Evolutionary conservation across 2,888 invertebrate genomes (phyloP), one percentile per base, ranked within the genome.

Genomic region (Caenorhabditis japonica): DNA sequence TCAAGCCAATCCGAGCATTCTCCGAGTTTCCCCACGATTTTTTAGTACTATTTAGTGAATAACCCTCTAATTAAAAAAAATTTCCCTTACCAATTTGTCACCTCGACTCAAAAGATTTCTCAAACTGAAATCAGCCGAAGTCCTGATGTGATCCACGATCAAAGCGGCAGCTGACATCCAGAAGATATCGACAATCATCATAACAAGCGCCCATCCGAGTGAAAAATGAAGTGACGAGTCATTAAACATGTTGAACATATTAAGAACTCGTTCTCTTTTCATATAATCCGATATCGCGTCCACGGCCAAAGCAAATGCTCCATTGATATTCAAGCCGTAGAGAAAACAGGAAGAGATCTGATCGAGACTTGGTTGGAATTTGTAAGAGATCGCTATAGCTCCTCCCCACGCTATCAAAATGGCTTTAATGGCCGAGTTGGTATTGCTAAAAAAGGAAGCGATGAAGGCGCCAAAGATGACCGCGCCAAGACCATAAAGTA

Each of bases 111-210:
- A 73, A 21, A 70, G 33, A 2, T 46, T 56, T 23, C 62, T 33
- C 10, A 76, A 27, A 46, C 56, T 71, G 52, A 73, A 73, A 52
- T 79, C 79, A 13, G 59, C 49, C 4, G 62, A 55, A 7, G 61
- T 68, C 33, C 66, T 27, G 23, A 75, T 36, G 10, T 60, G 38
- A 52, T 79, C 79, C 13, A 77, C 61, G 36, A 77, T 10, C 17
- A 77, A 33, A 4, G 72, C 56, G 15, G 55, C 44, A 5, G 39
- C 43, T 0, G 51, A 41, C 79, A 79, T 79, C 76, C 70, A 70
- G 0, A 79, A 1, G 15, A 81, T 75, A 58, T 86, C 86, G 13
- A 85, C 58, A 25, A 85, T 64, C 43, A 86, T 70, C 84, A 86
- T 83, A 3, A 85, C 30, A 5, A 85, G 49, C 19, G 83, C 80